phyloP scores from a whole-genome alignment of 2,888 invertebrate species.

The Mayetiola destructor region DNA sequence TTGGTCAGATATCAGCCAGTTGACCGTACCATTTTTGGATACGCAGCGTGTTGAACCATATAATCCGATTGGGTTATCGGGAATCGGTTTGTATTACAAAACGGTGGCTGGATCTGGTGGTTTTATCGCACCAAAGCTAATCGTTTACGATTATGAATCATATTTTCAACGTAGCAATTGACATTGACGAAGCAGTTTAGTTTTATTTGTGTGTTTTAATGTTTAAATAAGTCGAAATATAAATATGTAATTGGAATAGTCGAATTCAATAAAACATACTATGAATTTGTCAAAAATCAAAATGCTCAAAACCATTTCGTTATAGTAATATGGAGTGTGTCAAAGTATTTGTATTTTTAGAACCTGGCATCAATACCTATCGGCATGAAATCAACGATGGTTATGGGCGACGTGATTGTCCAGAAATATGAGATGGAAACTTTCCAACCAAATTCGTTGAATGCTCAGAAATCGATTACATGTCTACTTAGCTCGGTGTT shows the following conservation, averaged over 20 bases:
- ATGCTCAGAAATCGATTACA: not conserved
- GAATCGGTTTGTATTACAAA: constrained; percentile 40
- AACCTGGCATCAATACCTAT: too few species aligned
- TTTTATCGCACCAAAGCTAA: constrained; percentile 37
- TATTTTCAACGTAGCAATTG: too few species aligned
- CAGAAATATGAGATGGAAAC: not conserved
- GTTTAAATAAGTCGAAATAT: not conserved
- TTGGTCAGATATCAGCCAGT: constrained; percentile 40
- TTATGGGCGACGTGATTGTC: not conserved
- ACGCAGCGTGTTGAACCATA: constrained; percentile 36
- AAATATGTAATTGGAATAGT: not conserved
- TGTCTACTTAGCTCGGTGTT: not conserved
- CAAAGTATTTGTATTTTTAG: too few species aligned
- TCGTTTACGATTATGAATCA: constrained; percentile 34
- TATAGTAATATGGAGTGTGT: not conserved
- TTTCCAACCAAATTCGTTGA: not conserved
- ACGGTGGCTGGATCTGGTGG: constrained; percentile 38
- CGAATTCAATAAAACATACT: not conserved
- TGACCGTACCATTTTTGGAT: constrained; percentile 42
- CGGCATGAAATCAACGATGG: not conserved
- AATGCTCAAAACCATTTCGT: not conserved
- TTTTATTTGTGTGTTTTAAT: not conserved
- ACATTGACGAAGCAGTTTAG: too few species aligned
- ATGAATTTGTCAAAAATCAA: not conserved
- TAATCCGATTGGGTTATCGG: constrained; percentile 36